Evolutionary conservation across 2,888 invertebrate species (phyloP).

Genomic region (Pandemis corylana): DNA sequence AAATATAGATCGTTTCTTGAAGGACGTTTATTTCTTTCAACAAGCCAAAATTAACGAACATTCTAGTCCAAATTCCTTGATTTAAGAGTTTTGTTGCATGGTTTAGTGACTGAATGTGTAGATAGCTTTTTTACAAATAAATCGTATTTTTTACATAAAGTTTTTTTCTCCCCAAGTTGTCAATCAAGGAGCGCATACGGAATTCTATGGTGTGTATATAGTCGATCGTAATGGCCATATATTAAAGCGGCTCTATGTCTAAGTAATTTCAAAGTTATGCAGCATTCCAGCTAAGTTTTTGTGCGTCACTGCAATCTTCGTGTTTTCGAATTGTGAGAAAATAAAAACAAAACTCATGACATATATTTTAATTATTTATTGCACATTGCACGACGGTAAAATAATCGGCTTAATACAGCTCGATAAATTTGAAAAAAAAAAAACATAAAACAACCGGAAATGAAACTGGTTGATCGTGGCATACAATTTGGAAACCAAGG

Average conservation of each 20-base stretch:
- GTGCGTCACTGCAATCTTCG: not conserved
- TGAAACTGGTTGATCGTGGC: not conserved
- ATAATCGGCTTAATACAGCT: too few relatives aligned
- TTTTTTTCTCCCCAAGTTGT: conserved; percentile 73
- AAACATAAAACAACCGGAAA: too few relatives aligned
- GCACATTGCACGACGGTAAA: too few relatives aligned
- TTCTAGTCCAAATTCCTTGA: not conserved
- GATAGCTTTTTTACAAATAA: conserved; percentile 43
- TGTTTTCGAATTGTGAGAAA: not conserved
- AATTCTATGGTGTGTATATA: conserved; percentile 77
- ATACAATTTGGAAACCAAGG: not conserved
- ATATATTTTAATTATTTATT: too few relatives aligned
- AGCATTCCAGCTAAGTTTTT: not conserved
- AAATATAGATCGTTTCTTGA: not conserved
- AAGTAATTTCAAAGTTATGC: not conserved
- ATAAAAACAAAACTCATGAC: not conserved
- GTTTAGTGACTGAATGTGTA: conserved; percentile 32
- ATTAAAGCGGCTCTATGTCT: conserved; percentile 33
- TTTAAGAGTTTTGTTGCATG: conserved; percentile 30
- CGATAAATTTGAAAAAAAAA: too few relatives aligned
- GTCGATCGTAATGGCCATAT: conserved; percentile 47
- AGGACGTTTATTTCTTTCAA: conserved; percentile 9
- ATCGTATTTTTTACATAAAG: conserved; percentile 45
- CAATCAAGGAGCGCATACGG: conserved; percentile 76
- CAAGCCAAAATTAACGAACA: not conserved